Base-by-base conservation (phyloP, 2,113 vertebrate genomes). In the Muntiacus muntjak region DNA sequence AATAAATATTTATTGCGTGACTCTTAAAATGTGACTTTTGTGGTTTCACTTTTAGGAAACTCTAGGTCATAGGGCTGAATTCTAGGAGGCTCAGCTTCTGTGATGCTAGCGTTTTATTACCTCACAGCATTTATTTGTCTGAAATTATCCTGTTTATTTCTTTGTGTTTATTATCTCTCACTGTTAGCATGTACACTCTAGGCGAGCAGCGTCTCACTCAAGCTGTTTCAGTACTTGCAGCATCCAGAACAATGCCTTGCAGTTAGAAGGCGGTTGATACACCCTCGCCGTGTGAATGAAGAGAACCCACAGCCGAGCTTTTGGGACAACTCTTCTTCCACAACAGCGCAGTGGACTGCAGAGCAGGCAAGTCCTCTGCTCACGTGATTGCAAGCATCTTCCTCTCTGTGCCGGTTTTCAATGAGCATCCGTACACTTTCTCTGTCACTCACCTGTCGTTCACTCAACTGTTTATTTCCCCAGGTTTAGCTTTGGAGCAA, bases 261-360 rank as follows among this genome's bases (percentile, higher is more conserved):
- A 36, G 30, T 28, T 14, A 43, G 26, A 14, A 83, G 17, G 30
- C 28, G 47, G 40, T 28, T 40, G 60, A 78, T 67, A 76, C 79
- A 47, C n/a, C 78, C 54, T 83, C 7, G 0, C 50, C 40, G 3
- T 19, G 17, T 79, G 30, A 74, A 50, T 55, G 15, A 91, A 55
- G 25, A 67, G 36, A 95, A 47, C 6, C 7, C 62, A 50, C 11
- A 17, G 50, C 83, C 11, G 28, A 33, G 9, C 13, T 76, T 54
- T 74, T 13, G 15, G 45, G n/a, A 40, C 28, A 30, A 9, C 33
- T 76, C 64, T 40, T 21, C 28, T 47, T n/a, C 52, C 11, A 11
- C 43, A 9, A 0, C 0, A 54, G 82, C 19, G 25, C 36, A 40
- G 0, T 50, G 58, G 55, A 6, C 0, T 36, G 11, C 45, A 21